A percentile compares a stretch with the other conserved stretches of the same genome.
These are phyloP conservation scores for Gobius niger DNA, from an alignment of 2,113 vertebrate genomes.

Conservation along the genomic window DNA sequence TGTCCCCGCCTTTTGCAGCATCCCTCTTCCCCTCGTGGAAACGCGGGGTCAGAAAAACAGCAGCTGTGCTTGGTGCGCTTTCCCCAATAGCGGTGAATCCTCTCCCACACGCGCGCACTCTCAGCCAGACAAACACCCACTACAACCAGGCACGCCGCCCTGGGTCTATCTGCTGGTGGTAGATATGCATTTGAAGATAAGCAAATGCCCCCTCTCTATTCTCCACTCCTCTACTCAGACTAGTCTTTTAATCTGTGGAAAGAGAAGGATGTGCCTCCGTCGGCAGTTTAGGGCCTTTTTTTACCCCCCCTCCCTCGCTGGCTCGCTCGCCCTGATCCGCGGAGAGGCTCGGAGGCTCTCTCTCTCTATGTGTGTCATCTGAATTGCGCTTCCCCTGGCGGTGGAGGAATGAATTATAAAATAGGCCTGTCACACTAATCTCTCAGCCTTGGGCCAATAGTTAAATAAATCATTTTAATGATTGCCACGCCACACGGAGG, in stretches of 20 bases:
- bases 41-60: constrained; percentile 54
- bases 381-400: constrained; percentile 69
- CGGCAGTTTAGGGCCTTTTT: constrained; percentile 55
- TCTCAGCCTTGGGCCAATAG: constrained; percentile 72
- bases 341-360: constrained; percentile 48
- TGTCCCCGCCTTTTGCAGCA: constrained; percentile 36
- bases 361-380: constrained; percentile 67
- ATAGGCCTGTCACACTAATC: constrained; percentile 76
- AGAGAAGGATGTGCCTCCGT: constrained; percentile 63
- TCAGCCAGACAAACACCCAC: constrained; percentile 31
- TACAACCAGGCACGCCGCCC: constrained; percentile 22
- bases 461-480: constrained; percentile 80
- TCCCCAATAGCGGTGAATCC: constrained; percentile 53
- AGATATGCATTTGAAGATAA: constrained; percentile 70
- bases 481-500: constrained; percentile 69
- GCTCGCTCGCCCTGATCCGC: constrained; percentile 27
- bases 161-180: constrained; percentile 48
- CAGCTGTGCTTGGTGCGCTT: constrained; percentile 54
- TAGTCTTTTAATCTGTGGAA: constrained; percentile 63
- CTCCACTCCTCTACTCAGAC: constrained; percentile 50
- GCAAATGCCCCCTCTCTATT: constrained; percentile 54
- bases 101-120: constrained; percentile 39
- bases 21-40: constrained; percentile 49
- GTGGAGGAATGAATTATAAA: constrained; percentile 77
- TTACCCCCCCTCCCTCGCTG: not conserved